Base-by-base conservation (phyloP, 2,113 vertebrate genomes). In the Spheniscus mendiculus region DNA sequence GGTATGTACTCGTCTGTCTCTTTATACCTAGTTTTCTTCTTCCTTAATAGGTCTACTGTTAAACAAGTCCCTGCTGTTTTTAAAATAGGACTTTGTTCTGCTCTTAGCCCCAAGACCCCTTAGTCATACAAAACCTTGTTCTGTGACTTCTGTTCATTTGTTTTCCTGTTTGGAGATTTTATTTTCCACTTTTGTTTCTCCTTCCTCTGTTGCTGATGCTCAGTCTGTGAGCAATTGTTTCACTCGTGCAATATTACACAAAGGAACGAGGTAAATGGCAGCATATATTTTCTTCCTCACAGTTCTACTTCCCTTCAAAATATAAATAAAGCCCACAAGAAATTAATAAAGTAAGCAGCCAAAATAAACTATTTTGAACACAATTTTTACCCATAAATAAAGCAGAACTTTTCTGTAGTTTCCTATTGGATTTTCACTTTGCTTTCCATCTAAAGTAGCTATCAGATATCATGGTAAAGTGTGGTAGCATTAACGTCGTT, bases 21-120 rank as follows among this genome's bases (percentile, higher is more conserved):
- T 61, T 30, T 76, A 22, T 36, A 77, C 49, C 52, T 85, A 7
- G 2, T 72, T 95, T 93, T 72, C 29, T 91, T 93, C 79, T 73
- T 82, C 45, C 40, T 79, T 88, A 76, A 69, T 61, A 88, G 42
- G 34, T 81, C 74, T 83, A n/a, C 67, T 61, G 49, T 83, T 95
- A 40, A 86, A 65, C 36, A 77, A 86, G 40, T 90, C 67, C 21
- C 58, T 83, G 40, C 53, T 90, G 53, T 72, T 89, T 71, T 93
- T 58, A 47, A 95, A 94, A 63, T 52, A 79, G 32, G 5, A 84
- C 78, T 94, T 94, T 76, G n/a, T 93, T 94, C 66, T 83, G 45
- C 79, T 83, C 12, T 72, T 77, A 88, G 53, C 86, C 58, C 23
- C 13, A 16, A 69, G 70, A 95, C 49, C 49, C 71, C 27, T 67